Base-by-base conservation (phyloP, 2,797 vertebrate species). In the Phaenicophaeus curvirostris region DNA sequence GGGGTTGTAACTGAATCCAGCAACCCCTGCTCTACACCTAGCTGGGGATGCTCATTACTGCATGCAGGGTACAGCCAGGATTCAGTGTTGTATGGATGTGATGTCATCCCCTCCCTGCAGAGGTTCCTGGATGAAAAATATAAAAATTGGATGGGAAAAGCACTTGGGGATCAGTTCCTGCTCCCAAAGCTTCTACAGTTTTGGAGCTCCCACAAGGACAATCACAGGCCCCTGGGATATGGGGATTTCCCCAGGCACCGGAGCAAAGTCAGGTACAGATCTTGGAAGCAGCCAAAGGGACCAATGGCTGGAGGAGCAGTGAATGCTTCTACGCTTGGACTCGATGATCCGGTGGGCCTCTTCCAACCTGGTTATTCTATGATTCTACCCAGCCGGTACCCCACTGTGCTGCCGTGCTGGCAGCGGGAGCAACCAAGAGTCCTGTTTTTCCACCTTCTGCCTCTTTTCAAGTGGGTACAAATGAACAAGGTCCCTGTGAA, bases 341-440 rank as follows among this genome's bases (percentile, higher is more conserved):
- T n/a, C n/a, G n/a, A n/a, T n/a, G n/a, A n/a, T n/a, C n/a, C n/a
- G n/a, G n/a, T n/a, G n/a, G n/a, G n/a, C n/a, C n/a, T n/a, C n/a
- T n/a, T n/a, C n/a, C n/a, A n/a, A n/a, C n/a, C n/a, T n/a, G n/a
- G n/a, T n/a, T n/a, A n/a, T n/a, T n/a, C n/a, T n/a, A n/a, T n/a
- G n/a, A n/a, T 21, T 59, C 46, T 20, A 1, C 28, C 30, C 0
- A 0, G 31, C 21, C 8, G 30, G 18, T 13, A 33, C 74, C n/a
- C 53, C 0, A 0, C 8, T 8, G 15, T 5, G 48, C 31, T 48
- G 8, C 66, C 0, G 0, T 3, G 15, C 23, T 7, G 0, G 33
- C 12, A 54, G 24, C 12, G 54, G 30, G n/a, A 68, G 15, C 53
- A 4, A 13, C 0, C 3, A 15, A 37, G 17, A 17, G 23, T 78